Evolutionary conservation across 2,888 invertebrate species (phyloP).

Genomic region (Lymantria dispar): DNA sequence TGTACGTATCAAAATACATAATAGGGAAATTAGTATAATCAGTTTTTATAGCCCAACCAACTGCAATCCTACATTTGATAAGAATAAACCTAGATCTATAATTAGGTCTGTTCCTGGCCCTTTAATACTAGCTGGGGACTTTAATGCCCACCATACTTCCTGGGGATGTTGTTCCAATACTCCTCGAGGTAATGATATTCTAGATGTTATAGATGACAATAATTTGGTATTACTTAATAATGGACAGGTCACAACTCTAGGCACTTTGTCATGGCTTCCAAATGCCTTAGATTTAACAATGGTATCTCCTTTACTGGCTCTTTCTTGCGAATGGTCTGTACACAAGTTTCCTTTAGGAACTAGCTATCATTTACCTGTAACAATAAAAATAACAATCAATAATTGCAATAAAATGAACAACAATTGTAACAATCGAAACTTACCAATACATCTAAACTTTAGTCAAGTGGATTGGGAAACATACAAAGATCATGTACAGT

Average conservation of each 20-base stretch:
- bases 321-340: constrained; percentile 9
- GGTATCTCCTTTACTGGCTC: constrained; percentile 8
- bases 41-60: constrained; percentile 3
- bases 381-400: constrained; percentile 6
- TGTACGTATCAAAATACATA: not conserved
- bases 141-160: not conserved
- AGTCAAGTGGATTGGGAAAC: too few species aligned
- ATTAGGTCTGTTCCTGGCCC: not conserved
- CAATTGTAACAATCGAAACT: not conserved
- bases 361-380: constrained; percentile 10
- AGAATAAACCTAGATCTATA: not conserved
- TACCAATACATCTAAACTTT: not conserved
- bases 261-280: constrained; percentile 4
- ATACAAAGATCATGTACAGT: not conserved
- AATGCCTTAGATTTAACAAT: constrained; percentile 6
- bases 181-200: not conserved
- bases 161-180: not conserved
- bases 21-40: constrained; percentile 5
- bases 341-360: constrained; percentile 6
- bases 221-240: not conserved
- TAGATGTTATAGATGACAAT: constrained; percentile 1
- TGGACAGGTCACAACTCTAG: not conserved
- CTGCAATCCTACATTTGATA: not conserved
- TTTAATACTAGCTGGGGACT: not conserved
- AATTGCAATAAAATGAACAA: not conserved